phyloP scores from a whole-genome alignment of 2,888 invertebrate species.

The Erebia aethiops region DNA sequence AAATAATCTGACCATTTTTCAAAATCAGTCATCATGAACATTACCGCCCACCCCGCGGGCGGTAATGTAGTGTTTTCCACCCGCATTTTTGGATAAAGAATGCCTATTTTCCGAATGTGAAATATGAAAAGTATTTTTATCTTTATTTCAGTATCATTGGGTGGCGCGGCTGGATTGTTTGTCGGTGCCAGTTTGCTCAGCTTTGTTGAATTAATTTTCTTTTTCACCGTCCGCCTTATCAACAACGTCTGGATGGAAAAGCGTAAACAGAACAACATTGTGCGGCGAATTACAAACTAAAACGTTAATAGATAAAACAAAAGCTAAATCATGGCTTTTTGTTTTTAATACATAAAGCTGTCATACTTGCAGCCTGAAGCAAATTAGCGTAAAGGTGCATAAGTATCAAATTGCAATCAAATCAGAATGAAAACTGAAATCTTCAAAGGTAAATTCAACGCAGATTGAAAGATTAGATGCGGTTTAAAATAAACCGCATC shows the following conservation, averaged over 20 bases:
- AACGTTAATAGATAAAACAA: not conserved
- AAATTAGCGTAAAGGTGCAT: not conserved
- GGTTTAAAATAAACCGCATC: too few species aligned
- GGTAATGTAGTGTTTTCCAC: too few species aligned
- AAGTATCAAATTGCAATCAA: not conserved
- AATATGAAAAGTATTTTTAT: not conserved
- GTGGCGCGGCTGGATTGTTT: constrained; percentile 85
- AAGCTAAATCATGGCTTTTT: not conserved
- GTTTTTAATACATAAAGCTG: not conserved
- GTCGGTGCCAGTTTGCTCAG: constrained; percentile 87
- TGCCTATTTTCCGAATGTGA: too few species aligned
- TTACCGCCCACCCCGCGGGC: too few species aligned
- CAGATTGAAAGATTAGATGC: too few species aligned
- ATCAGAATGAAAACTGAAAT: too few species aligned
- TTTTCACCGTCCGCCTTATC: constrained; percentile 80
- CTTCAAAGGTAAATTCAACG: too few species aligned
- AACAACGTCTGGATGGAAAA: constrained; percentile 61
- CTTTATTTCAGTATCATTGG: constrained; percentile 82
- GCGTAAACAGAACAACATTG: constrained; percentile 40
- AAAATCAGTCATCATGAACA: too few species aligned
- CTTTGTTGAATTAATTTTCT: constrained; percentile 85
- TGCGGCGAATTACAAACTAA: constrained; percentile 5
- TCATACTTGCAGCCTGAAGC: not conserved
- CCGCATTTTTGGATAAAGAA: too few species aligned
- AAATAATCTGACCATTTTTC: too few species aligned